Evolutionary conservation across 2,113 vertebrate species (phyloP), one percentile per base, ranked within the genome.

Genomic region (Anarhynchus alexandrinus): DNA sequence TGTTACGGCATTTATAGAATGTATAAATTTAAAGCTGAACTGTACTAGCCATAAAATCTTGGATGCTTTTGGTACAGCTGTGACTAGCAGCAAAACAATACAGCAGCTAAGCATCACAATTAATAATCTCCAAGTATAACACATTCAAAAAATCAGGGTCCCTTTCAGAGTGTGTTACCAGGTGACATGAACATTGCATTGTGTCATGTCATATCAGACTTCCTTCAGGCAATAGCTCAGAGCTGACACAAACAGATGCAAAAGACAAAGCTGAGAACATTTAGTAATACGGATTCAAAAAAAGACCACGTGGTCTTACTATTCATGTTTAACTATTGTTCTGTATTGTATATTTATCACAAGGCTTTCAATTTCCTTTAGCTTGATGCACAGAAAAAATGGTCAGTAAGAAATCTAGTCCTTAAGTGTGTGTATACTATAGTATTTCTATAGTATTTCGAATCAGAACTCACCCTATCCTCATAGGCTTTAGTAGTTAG

Each of bases 1-100:
- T 85, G 86, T 95, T 94, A 82, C 85, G 94, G 94, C 94, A 96
- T 98, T 98, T 98, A 98, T 93, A 95, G 84, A 95, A 97, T 92
- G 32, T 88, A 95, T 96, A 97, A 96, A 98, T 93, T 97, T 95
- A 82, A 95, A 96, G 86, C 93, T 92, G 96, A 98, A 97, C 76
- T 86, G 85, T 71, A 86, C 66, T 36, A 85, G 87, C 43, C 23
- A 76, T 87, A 94, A 97, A 90, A 94, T 78, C 90, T 88, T 34
- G 79, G 54, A 79, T 86, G 69, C 94, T 96, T 97, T 96, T 91
- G 92, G 90, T 94, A 83, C 54, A 92, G 88, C 93, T 90, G 84
- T 40, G 85, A 94, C 83, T 85, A 93, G 89, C 76, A 97, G 89
- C 86, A 91, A 96, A 98, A 97, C 32, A 95, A 93, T 93, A 71